Evolutionary conservation across 2,888 invertebrate genomes (phyloP), one percentile per base, ranked within the genome.

Genomic region (Amphipyra tragopoginis): DNA sequence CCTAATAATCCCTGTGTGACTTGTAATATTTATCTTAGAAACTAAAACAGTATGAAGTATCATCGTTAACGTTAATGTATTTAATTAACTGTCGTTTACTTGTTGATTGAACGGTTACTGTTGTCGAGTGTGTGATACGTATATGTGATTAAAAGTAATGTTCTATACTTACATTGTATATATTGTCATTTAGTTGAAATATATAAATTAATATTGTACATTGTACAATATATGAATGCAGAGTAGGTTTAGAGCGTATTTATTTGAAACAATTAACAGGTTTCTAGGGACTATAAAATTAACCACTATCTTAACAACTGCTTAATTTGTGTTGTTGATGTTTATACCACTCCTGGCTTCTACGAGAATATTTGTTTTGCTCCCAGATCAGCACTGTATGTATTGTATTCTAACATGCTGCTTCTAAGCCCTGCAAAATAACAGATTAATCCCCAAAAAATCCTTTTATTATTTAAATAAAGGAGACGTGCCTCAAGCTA

Each of bases 321-420:
- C 71, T 75, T 66, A 13, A 48, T 56, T 62, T 51, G 5, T 58
- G 50, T 58, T 51, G 21, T 21, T 21, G 21, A 21, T 21, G 21
- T 21, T 49, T 48, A 60, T 44, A 53, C 21, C 42, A 49, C 53
- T 40, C 2, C 54, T 47, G 26, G 56, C 54, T 57, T n/a, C 42
- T 45, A 52, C 39, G n/a, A 53, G n/a, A 40, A 49, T 43, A 44
- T 51, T 52, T 53, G 43, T 65, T 56, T 54, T 40, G 39, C 44
- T 45, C n/a, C n/a, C 38, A 45, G 38, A 42, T 43, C 45, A 55
- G 55, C 50, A 55, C 13, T 36, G 14, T 56, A 42, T 62, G 48
- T 62, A 58, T 52, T 43, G 14, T 70, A 50, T 36, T 11, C 5
- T 72, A 72, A 65, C 54, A 40, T 38, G 60, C 71, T 57, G 39